Conservation (phyloP, 2,113 vertebrate genomes). For the Muntiacus reevesi region DNA sequence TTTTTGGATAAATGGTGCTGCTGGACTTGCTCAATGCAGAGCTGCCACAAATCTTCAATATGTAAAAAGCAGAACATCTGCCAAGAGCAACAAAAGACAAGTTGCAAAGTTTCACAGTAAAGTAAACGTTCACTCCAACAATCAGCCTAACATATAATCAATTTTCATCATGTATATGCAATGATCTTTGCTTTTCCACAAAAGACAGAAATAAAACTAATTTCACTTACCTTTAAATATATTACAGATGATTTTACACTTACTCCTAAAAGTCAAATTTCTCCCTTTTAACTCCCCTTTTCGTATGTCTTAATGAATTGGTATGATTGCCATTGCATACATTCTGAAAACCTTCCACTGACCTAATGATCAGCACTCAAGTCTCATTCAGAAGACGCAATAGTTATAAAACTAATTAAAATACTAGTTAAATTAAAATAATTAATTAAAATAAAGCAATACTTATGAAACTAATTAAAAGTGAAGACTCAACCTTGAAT, state of each 20-base stretch:
- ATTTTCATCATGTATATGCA: not conserved
- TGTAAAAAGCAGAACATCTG: not conserved
- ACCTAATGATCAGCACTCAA: not conserved
- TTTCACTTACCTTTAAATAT: not conserved
- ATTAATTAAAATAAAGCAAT: no score
- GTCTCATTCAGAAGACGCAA: not conserved
- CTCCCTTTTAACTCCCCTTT: not conserved
- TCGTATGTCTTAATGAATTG: not conserved
- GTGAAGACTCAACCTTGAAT: not conserved
- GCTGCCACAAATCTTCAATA: not conserved
- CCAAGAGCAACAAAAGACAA: not conserved
- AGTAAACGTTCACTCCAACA: not conserved
- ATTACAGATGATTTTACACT: not conserved
- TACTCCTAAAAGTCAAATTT: not conserved
- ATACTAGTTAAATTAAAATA: no score
- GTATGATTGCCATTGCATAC: not conserved
- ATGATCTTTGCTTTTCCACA: not conserved
- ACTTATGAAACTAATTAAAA: not conserved
- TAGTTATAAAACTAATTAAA: not conserved
- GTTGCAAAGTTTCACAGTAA: not conserved
- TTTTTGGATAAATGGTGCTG: not conserved
- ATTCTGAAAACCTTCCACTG: not conserved
- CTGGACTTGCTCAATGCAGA: not conserved
- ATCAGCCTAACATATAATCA: not conserved
- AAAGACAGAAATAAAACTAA: not conserved